A percentile compares a stretch with the other conserved stretches of the same genome.
Conservation (phyloP, 2,113 vertebrate species). For the Perca schrenkii region DNA sequence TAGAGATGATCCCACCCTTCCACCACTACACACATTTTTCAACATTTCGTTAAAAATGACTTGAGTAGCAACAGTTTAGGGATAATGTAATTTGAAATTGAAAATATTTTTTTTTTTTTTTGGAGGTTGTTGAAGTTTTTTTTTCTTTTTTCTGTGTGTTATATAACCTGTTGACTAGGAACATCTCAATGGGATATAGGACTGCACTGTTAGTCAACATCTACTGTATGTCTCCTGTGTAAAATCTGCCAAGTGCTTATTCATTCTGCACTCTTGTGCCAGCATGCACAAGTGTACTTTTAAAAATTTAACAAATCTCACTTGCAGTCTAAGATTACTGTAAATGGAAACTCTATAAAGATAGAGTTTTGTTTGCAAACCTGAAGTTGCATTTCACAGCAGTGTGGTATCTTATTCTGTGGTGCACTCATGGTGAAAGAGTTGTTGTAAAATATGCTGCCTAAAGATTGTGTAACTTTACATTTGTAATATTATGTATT, state of each 20-base stretch:
- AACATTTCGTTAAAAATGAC: background rate
- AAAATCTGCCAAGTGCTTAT: background rate
- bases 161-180: background rate
- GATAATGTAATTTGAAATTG: background rate
- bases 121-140: background rate
- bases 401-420: background rate
- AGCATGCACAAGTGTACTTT: background rate
- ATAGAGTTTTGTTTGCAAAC: constrained; percentile 4
- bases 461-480: background rate
- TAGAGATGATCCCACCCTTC: background rate
- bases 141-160: background rate
- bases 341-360: constrained; percentile 1
- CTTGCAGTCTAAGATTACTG: background rate
- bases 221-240: background rate
- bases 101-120: background rate
- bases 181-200: background rate
- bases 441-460: background rate
- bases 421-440: background rate
- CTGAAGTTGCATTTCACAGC: background rate
- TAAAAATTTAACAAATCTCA: background rate
- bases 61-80: background rate
- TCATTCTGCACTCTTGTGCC: background rate
- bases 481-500: background rate
- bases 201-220: background rate
- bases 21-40: background rate